Evolutionary conservation across 2,888 invertebrate genomes (phyloP), one percentile per base, ranked within the genome.

Genomic region (Biston stratarius): DNA sequence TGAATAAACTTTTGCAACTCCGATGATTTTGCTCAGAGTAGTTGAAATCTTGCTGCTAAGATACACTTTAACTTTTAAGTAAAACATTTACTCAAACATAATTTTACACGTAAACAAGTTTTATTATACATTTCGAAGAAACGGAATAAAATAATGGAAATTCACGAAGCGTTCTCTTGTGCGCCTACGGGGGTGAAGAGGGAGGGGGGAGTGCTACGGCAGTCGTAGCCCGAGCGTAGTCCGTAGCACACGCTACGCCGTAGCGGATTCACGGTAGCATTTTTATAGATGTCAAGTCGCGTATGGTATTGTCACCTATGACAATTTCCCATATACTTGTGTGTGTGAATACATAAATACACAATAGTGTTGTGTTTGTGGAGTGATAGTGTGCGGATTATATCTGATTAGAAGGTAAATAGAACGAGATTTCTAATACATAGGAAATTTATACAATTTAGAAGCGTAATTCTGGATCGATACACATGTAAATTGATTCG

Each of bases 171-270:
- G 81, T 74, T 78, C 78, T 62, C 58, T 67, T 48, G 59, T 42
- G 76, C 71, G 82, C 76, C 72, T 75, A 78, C 80, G 79, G 76
- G 76, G 76, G 73, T 24, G 73, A 5, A 74, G 75, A 77, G 83
- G 81, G 86, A 80, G 90, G 89, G 90, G 87, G 77, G 88, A 82
- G 84, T 82, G 77, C 86, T 86, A 85, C 91, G 90, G 85, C 91
- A 93, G 92, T 93, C 87, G 86, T 85, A 87, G 86, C 83, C 76
- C 82, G 83, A 87, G 84, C 91, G 91, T 89, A 86, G 89, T 82
- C 77, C 88, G 86, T 86, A 86, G 87, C 86, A 80, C 82, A 75
- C 90, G 91, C 90, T 90, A 89, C 91, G 88, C 67, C 79, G 83
- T 74, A 69, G 73, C 67, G 51, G 63, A 6, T 38, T 59, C 67